Evolutionary conservation across 2,888 invertebrate genomes (phyloP), one percentile per base, ranked within the genome.

Genomic region (Sepiola atlantica): DNA sequence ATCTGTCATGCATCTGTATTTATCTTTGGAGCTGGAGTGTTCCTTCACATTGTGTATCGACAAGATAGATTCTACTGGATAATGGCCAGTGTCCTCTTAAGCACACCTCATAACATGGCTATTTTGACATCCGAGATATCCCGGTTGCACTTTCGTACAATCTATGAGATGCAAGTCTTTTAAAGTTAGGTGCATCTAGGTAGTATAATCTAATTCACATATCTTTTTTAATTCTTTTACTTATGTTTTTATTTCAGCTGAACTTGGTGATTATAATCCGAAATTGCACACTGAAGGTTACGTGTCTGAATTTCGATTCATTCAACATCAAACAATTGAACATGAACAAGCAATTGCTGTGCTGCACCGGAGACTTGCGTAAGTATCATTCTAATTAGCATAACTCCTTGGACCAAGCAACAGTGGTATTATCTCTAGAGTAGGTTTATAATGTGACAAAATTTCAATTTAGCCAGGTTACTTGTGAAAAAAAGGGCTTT

Each of bases 261-360:
- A 99, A 98, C 98, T 99, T 95, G 99, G 99, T 2, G 99, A 99
- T 98, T 99, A 98, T 97, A 99, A 99, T 97, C 98, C 98, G 57
- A 98, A 99, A 96, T 98, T 99, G 94, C 99, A 99, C 97, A 98
- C 98, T 61, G 98, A 98, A 54, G 99, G 99, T 94, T 99, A 99
- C 97, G 98, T 99, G 95, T 98, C 99, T 24, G 99, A 99, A 98
- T 99, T 99, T 97, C 98, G 99, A 95, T 98, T 99, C 97, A 98
- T 99, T 96, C 98, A 99, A 93, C 99, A 99, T 97, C 99, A 99
- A 98, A 99, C 99, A 94, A 98, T 98, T 90, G 99, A 99, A 97
- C 98, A 99, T 96, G 99, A 99, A 97, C 98, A 98, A 94, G 98
- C 98, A 96, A 99, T 99, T 95, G 98, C 98, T 90, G 98, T 99